Evolutionary conservation across 1,140 invertebrate species (phyloP).

Genomic region (Zaprionus africanus): DNA sequence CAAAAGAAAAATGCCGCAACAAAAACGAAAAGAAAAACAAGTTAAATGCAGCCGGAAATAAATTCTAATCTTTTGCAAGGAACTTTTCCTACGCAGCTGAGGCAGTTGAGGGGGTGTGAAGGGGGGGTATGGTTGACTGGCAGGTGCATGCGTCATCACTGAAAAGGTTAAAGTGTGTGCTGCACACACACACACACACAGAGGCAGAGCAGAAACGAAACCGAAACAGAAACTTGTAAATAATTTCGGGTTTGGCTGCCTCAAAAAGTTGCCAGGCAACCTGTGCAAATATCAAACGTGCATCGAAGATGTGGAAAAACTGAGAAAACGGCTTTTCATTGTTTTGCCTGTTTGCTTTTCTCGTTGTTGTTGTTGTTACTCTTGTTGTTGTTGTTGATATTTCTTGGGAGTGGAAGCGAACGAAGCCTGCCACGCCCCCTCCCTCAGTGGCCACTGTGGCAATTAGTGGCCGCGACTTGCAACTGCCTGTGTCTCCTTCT

Average conservation of each 20-base stretch:
- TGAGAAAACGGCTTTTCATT: slow-evolving; percentile 30
- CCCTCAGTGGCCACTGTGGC: slow-evolving; percentile 34
- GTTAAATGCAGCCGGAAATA: slow-evolving; percentile 46
- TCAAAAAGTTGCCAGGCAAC: slow-evolving; percentile 71
- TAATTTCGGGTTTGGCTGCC: slow-evolving; percentile 72
- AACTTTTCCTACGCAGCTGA: slow-evolving; percentile 16
- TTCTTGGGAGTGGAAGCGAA: slow-evolving; percentile 39
- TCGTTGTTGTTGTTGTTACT: background rate
- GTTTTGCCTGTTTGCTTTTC: background rate
- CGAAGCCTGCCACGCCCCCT: slow-evolving; percentile 32
- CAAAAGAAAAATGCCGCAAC: slow-evolving; percentile 18
- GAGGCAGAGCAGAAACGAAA: background rate
- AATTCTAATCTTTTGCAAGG: slow-evolving; percentile 45
- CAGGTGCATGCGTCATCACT: slow-evolving; percentile 73
- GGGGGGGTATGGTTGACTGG: slow-evolving; percentile 9
- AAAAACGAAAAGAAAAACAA: background rate
- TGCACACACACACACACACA: slow-evolving; percentile 4
- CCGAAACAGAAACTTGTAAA: slow-evolving; percentile 60
- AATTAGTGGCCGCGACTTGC: slow-evolving; percentile 74
- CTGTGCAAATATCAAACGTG: slow-evolving; percentile 78
- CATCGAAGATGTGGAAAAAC: slow-evolving; percentile 64
- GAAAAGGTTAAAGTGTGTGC: slow-evolving; percentile 69
- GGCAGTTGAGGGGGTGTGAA: no score
- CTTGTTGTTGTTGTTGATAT: background rate
- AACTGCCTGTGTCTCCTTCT: background rate